Conservation (phyloP, 37 sponge, comb jelly and placozoan genomes). For the Mnemiopsis leidyi region DNA sequence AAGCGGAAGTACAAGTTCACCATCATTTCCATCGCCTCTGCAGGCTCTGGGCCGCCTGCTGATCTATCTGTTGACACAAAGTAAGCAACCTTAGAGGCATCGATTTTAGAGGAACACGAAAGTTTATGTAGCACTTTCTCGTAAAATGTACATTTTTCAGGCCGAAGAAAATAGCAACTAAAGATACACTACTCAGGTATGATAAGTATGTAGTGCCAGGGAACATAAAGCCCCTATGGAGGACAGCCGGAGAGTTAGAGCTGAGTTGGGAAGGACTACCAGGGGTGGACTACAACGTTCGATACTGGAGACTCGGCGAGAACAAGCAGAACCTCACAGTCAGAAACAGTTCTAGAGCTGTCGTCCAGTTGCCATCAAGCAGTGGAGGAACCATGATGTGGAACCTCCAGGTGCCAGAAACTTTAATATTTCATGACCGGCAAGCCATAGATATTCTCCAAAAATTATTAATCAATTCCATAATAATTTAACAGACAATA, state of each 20-base stretch:
- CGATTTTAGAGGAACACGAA: no score
- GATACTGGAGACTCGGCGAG: not conserved
- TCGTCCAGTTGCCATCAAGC: not conserved
- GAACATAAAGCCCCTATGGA: not conserved
- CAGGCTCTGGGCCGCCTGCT: not conserved
- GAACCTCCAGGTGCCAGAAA: not conserved
- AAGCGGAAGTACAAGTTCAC: not conserved
- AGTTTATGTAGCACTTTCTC: no score
- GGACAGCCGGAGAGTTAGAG: not conserved
- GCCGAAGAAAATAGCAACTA: no score
- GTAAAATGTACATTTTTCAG: no score
- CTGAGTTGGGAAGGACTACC: not conserved
- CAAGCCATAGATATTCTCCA: no score
- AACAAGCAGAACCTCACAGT: not conserved
- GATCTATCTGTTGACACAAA: not conserved
- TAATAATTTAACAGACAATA: no score
- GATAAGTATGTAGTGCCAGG: not conserved
- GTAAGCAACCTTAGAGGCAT: no score
- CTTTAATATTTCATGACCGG: no score
- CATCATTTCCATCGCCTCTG: not conserved
- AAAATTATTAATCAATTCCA: no score
- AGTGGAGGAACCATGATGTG: not conserved
- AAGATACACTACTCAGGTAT: not conserved
- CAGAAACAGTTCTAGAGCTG: not conserved
- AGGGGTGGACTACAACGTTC: not conserved